Conservation (phyloP, 2,888 invertebrate species). For the Crossocerus cetratus region DNA sequence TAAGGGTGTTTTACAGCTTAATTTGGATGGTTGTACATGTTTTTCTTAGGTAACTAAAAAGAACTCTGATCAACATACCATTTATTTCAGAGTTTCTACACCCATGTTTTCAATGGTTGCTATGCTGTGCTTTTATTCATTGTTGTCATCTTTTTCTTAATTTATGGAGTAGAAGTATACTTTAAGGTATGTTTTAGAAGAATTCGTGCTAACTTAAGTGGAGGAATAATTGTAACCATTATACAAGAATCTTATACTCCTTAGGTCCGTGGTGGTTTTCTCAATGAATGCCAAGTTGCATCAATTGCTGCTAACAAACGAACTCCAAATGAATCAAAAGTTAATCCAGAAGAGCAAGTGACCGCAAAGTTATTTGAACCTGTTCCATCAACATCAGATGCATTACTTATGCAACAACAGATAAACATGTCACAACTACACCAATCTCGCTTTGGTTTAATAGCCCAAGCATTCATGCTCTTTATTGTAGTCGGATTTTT, state of each 20-base stretch:
- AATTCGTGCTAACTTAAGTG: no score
- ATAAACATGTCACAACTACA: slow-evolving; percentile 93
- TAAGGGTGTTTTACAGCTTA: slow-evolving; percentile 20
- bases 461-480: slow-evolving; percentile 94
- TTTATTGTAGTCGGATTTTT: slow-evolving; percentile 93
- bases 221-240: no score
- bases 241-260: background rate
- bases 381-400: slow-evolving; percentile 64
- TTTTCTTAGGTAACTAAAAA: background rate
- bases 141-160: slow-evolving; percentile 94
- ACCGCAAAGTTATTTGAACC: slow-evolving; percentile 73
- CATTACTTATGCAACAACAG: slow-evolving; percentile 72
- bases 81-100: slow-evolving; percentile 84
- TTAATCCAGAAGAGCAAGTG: slow-evolving; percentile 78
- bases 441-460: slow-evolving; percentile 91
- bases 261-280: slow-evolving; percentile 90
- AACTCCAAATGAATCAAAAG: slow-evolving; percentile 65
- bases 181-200: slow-evolving; percentile 84
- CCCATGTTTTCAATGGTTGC: slow-evolving; percentile 93
- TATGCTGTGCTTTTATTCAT: slow-evolving; percentile 94
- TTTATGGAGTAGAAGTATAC: slow-evolving; percentile 95
- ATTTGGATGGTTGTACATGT: no score
- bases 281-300: slow-evolving; percentile 84
- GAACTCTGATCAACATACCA: slow-evolving; percentile 8
- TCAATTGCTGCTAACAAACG: slow-evolving; percentile 78